Conservation (phyloP, 2,888 invertebrate species). For the Liposcelis brunnea region DNA sequence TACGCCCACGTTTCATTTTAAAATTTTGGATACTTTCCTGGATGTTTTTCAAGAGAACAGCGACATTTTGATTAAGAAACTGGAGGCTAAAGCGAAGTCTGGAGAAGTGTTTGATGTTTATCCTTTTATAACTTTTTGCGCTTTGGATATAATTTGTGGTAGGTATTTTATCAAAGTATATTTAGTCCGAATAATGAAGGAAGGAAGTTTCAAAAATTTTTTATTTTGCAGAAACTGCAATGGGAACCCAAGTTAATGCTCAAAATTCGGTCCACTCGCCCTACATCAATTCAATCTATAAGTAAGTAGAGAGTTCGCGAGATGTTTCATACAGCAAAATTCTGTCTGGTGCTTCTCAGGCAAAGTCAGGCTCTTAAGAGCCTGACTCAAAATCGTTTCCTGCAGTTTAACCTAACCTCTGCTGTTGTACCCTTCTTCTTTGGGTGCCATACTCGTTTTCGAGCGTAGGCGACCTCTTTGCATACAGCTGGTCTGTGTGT, state of each 20-base stretch:
- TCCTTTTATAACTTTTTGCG: slow-evolving; percentile 55
- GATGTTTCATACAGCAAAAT: too few relatives aligned
- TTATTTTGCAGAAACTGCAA: slow-evolving; percentile 42
- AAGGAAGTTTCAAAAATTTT: background rate
- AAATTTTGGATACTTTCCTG: slow-evolving; percentile 69
- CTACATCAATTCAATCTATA: slow-evolving; percentile 38
- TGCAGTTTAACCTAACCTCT: too few relatives aligned
- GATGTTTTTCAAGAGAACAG: slow-evolving; percentile 57
- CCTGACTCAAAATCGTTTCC: too few relatives aligned
- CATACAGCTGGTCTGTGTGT: too few relatives aligned
- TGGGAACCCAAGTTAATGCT: slow-evolving; percentile 46
- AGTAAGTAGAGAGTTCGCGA: too few relatives aligned
- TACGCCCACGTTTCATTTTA: slow-evolving; percentile 73
- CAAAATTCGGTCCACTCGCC: slow-evolving; percentile 35
- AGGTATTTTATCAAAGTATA: slow-evolving; percentile 22
- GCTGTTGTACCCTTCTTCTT: too few relatives aligned
- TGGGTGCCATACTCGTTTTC: too few relatives aligned
- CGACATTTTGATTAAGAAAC: slow-evolving; percentile 33
- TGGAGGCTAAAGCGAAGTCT: slow-evolving; percentile 36
- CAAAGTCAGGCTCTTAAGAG: too few relatives aligned
- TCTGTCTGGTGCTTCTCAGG: too few relatives aligned
- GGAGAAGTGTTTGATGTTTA: slow-evolving; percentile 60
- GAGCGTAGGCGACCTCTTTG: too few relatives aligned
- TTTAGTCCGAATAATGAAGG: too few relatives aligned
- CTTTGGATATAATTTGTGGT: slow-evolving; percentile 65